Evolutionary conservation across 1,140 invertebrate genomes (phyloP), one percentile per base, ranked within the genome.

Genomic region (Drosophila bocki): DNA sequence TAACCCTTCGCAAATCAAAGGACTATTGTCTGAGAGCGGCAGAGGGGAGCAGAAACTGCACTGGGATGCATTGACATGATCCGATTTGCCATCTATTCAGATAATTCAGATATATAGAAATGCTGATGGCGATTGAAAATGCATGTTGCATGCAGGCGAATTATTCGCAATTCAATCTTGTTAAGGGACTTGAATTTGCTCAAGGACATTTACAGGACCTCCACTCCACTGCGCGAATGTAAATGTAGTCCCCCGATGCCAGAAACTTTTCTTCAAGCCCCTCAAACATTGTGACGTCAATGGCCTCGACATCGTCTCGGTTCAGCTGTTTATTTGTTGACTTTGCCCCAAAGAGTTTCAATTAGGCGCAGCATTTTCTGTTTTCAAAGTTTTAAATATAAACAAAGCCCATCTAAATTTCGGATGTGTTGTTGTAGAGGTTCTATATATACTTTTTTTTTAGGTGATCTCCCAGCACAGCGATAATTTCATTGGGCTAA

Each of bases 1-100:
- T 80, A 87, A 83, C 82, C 82, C 82, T 87, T 87, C 54, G 53
- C 32, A 61, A 68, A 80, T 74, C 69, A 72, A 68, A 64, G 85
- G 35, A 50, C 67, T 41, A 80, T 87, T 87, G 83, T 87, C n/a
- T 33, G 41, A 45, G 54, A 63, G 35, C 22, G 58, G 48, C 26
- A 79, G 50, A 48, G 26, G 48, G 48, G 26, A 17, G 17, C 47
- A 53, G 56, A 58, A 75, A 63, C 68, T 59, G 77, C 76, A 84
- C 57, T 76, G 62, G 22, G 51, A 72, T 80, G 76, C 63, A 83
- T 88, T 77, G 80, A 63, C 83, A 65, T 83, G 78, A 87, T 87
- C 83, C 83, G 83, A 87, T 87, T 87, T 88, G 65, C 57, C 19
- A 56, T 48, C 59, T 62, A 64, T 77, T 77, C 70, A 72, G 22